Evolutionary conservation across 2,797 vertebrate genomes (phyloP).

Genomic region (Loris lydekkerianus): DNA sequence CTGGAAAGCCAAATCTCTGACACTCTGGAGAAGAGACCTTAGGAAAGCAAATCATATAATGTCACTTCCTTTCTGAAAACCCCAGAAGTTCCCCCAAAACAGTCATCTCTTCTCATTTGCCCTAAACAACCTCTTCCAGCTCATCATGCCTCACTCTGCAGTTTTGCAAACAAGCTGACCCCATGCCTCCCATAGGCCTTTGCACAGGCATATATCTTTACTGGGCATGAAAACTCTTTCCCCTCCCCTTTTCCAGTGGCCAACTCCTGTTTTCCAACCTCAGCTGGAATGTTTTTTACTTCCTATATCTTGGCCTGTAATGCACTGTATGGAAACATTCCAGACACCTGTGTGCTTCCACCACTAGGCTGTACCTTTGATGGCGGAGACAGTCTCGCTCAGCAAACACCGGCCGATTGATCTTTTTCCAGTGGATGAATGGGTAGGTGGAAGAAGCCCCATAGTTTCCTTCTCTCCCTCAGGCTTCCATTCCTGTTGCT

Average conservation of each 20-base stretch:
- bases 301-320: not conserved
- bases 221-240: not conserved
- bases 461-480: not conserved
- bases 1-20: not conserved
- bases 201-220: accelerated
- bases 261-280: not conserved
- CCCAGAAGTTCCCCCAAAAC: too few species aligned
- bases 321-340: not conserved
- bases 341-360: not conserved
- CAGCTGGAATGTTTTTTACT: too few species aligned
- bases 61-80: not conserved
- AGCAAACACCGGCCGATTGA: not conserved
- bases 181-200: not conserved
- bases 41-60: not conserved
- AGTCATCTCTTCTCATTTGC: not conserved
- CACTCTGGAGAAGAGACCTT: not conserved
- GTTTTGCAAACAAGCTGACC: not conserved
- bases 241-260: not conserved
- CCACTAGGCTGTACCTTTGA: too few species aligned
- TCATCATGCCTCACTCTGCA: not conserved
- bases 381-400: not conserved
- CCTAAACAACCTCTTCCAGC: too few species aligned
- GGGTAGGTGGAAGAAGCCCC: too few species aligned
- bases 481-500: not conserved
- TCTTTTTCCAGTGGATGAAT: not conserved